Percentiles rank a stretch among this genome's conserved stretches.
Conservation (phyloP, 53 echinoderm and acorn worm species). For the Hippasteria phrygiana region DNA sequence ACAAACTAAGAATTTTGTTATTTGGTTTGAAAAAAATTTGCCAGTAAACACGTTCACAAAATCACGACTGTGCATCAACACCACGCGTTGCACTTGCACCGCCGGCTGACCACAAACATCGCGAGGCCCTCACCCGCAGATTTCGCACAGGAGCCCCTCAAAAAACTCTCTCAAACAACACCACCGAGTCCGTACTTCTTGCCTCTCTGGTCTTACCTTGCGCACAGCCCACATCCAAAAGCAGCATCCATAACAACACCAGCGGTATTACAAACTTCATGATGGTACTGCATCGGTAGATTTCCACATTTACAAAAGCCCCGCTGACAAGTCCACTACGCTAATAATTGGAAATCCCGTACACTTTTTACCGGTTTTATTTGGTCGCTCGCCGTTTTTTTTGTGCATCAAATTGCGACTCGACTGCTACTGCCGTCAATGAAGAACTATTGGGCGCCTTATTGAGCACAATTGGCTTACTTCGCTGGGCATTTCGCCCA, state of each 20-base stretch:
- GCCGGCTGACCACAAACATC: no score
- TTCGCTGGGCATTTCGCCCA: conserved; percentile 15
- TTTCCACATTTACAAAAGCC: conserved; percentile 1
- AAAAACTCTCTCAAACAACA: not conserved
- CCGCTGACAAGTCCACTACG: not conserved
- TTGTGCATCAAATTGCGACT: not conserved
- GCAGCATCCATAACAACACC: conserved; percentile 21
- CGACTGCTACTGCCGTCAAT: conserved; percentile 3
- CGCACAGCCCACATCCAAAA: conserved; percentile 60
- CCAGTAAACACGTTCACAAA: no score
- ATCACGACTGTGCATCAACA: no score
- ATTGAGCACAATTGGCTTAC: conserved; percentile 13
- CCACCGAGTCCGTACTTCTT: no score
- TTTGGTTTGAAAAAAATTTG: no score
- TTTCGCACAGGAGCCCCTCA: not conserved
- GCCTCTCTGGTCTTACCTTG: conserved; percentile 58
- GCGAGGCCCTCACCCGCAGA: no score
- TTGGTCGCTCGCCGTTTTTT: conserved; percentile 8
- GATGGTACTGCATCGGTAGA: not conserved
- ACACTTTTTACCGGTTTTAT: conserved; percentile 58
- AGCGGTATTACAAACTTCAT: conserved; percentile 6
- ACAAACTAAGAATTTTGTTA: no score
- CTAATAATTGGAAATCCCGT: conserved; percentile 27
- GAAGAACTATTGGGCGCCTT: conserved; percentile 59
- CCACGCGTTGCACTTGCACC: no score